phyloP scores from a whole-genome alignment of 2,888 invertebrate species.

The Pogonocherus hispidulus region DNA sequence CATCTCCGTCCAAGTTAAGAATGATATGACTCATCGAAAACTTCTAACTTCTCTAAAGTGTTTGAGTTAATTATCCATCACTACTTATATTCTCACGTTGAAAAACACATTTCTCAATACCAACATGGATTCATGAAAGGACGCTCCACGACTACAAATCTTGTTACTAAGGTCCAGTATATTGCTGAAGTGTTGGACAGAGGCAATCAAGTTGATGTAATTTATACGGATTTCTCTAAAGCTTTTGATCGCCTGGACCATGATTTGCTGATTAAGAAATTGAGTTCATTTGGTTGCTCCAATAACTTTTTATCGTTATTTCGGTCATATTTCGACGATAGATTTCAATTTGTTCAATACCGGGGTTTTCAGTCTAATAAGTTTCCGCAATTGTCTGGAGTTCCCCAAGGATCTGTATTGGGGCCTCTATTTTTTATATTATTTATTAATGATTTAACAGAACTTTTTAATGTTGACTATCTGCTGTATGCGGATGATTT shows the following conservation, averaged over 20 bases:
- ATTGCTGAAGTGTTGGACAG: no score
- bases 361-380: background rate
- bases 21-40: no score
- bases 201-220: no score
- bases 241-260: background rate
- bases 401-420: conserved; percentile 23
- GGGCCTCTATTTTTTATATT: conserved; percentile 24
- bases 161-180: no score
- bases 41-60: no score
- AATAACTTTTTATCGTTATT: conserved; percentile 7
- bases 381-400: conserved; percentile 14
- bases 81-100: no score
- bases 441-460: conserved; percentile 32
- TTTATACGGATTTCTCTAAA: no score
- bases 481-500: conserved; percentile 21
- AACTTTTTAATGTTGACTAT: background rate
- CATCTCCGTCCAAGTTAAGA: no score
- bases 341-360: conserved; percentile 5
- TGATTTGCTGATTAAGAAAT: background rate
- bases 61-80: no score
- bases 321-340: conserved; percentile 10
- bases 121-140: no score
- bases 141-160: no score
- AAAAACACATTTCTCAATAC: no score
- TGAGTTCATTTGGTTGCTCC: conserved; percentile 11